Evolutionary conservation across 2,888 invertebrate genomes (phyloP), one percentile per base, ranked within the genome.

Genomic region (Dorcus hopei): DNA sequence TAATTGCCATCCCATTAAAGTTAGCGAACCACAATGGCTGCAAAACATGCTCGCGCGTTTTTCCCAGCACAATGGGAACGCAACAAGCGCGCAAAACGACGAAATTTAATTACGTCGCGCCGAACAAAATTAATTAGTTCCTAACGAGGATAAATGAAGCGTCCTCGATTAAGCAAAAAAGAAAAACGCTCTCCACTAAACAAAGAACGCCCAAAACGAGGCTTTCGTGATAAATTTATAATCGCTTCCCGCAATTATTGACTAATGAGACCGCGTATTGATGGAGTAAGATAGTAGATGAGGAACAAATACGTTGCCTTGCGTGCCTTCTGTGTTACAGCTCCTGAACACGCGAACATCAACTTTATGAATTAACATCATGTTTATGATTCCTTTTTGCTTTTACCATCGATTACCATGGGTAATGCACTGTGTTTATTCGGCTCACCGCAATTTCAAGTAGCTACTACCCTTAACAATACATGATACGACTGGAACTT

Each of bases 331-430:
- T 16, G 11, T n/a, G 49, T 49, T 47, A 51, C 62, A 62, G 56
- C 26, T 33, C 26, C 26, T 33, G 62, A 60, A 33, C 26, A 33
- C 26, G 26, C 26, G 54, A 57, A 49, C 59, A 51, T 56, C 47
- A 53, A 58, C 45, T 50, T 59, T 62, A 54, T 54, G 58, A 54
- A 60, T 62, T 60, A 53, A 43, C 54, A 51, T 57, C 39, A 54
- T 59, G 52, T 61, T 62, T 57, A 57, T 47, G 56, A 51, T 51
- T 57, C 40, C 38, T 57, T 14, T 45, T 47, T 19, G 26, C 43
- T 38, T 9, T 19, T 39, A 38, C 16, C 50, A 51, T 56, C 51
- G 56, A 56, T 56, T 56, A 50, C 33, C 23, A 43, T 7, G 16
- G 9, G 42, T 56, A 33, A 56, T 51, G 50, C 38, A 50, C 50